A percentile compares a stretch with the other conserved stretches of the same genome.
phyloP scores from a whole-genome alignment of 2,888 invertebrate species.

The Serripes groenlandicus region DNA sequence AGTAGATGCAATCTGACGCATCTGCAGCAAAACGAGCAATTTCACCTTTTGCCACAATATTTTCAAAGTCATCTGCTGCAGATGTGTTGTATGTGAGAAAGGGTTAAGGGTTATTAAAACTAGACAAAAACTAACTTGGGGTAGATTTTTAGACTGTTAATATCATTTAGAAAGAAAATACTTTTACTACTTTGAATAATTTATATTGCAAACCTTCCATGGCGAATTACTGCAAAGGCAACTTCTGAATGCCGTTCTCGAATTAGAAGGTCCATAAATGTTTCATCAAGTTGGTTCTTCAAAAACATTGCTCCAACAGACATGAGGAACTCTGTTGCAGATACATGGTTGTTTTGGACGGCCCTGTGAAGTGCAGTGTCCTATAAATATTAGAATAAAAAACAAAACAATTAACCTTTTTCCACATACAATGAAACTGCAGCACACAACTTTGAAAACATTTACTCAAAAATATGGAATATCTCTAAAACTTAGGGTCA shows the following conservation, averaged over 20 bases:
- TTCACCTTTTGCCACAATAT: not conserved
- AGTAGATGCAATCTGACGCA: too few relatives aligned
- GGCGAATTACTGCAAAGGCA: conserved; percentile 94
- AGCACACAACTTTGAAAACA: too few relatives aligned
- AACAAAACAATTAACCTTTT: too few relatives aligned
- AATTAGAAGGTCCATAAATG: conserved; percentile 96
- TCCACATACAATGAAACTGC: too few relatives aligned
- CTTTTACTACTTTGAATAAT: too few relatives aligned
- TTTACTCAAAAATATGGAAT: too few relatives aligned
- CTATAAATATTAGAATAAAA: too few relatives aligned
- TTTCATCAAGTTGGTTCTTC: conserved; percentile 92
- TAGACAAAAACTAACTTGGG: not conserved
- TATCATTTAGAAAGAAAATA: too few relatives aligned
- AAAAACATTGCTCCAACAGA: conserved; percentile 88
- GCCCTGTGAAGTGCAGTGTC: conserved; percentile 95
- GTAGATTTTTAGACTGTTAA: not conserved
- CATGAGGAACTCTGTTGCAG: conserved; percentile 92
- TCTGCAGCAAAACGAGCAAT: too few relatives aligned
- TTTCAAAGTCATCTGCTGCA: not conserved
- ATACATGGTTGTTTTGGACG: conserved; percentile 93
- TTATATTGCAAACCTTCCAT: too few relatives aligned
- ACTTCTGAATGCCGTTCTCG: conserved; percentile 95
- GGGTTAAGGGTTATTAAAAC: not conserved
- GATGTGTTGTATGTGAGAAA: too few relatives aligned
- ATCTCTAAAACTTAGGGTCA: too few relatives aligned